phyloP scores from a whole-genome alignment of 2,113 vertebrate genomes.

The Arvicanthis niloticus region DNA sequence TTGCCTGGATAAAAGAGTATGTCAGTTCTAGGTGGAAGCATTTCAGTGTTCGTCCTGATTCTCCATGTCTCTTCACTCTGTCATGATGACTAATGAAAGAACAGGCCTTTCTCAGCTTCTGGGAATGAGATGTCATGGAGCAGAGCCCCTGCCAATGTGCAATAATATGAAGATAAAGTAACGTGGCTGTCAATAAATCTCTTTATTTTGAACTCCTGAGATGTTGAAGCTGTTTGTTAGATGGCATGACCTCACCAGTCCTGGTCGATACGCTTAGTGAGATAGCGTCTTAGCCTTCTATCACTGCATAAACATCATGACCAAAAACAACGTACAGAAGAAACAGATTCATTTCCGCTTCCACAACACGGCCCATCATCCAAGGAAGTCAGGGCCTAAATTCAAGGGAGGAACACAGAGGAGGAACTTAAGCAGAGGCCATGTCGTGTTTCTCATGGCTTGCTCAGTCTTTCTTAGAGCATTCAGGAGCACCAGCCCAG shows the following conservation, averaged over 20 bases:
- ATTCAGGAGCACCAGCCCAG: neutral
- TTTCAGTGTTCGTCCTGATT: slow-evolving; percentile 19
- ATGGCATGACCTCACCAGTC: neutral
- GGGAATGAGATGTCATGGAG: neutral
- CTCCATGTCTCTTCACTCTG: neutral
- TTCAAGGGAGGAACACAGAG: neutral
- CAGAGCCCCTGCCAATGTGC: neutral
- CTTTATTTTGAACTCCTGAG: neutral
- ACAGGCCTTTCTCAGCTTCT: neutral
- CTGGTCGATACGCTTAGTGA: slow-evolving; percentile 24
- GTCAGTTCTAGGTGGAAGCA: neutral
- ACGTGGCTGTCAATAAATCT: neutral
- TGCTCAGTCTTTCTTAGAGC: neutral
- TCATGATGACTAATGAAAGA: neutral
- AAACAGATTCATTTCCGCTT: neutral
- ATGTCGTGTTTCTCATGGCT: neutral
- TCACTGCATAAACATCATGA: neutral
- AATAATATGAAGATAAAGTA: neutral
- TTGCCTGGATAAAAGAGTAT: neutral
- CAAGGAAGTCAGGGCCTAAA: neutral
- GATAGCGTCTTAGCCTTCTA: neutral
- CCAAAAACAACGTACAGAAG: neutral
- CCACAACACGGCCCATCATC: neutral
- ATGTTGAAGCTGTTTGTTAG: slow-evolving; percentile 29
- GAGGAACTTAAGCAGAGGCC: neutral